These are phyloP conservation scores for Lysandra bellargus DNA, from an alignment of 2,888 invertebrate species.

Conservation along the genomic window DNA sequence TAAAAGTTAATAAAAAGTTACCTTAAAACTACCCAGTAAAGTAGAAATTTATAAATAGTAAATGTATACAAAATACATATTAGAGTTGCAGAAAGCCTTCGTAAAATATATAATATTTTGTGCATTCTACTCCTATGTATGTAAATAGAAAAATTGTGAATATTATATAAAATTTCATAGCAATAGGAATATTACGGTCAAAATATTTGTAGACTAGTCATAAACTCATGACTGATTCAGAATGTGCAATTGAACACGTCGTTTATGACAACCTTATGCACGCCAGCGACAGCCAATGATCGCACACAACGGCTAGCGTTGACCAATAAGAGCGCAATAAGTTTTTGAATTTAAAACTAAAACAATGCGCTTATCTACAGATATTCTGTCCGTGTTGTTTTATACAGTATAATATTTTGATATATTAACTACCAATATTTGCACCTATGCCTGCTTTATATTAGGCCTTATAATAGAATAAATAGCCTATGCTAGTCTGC, in stretches of 20 bases:
- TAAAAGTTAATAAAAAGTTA: background rate
- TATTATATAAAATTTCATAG: conserved; percentile 19
- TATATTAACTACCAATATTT: too few species aligned
- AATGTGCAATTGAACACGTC: background rate
- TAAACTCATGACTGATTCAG: background rate
- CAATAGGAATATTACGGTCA: background rate
- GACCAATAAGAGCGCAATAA: too few species aligned
- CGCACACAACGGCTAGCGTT: too few species aligned
- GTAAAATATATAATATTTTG: conserved; percentile 3
- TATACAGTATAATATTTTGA: too few species aligned
- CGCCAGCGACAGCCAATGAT: background rate
- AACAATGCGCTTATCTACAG: too few species aligned
- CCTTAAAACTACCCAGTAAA: background rate
- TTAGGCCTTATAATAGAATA: too few species aligned
- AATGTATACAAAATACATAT: conserved; percentile 26
- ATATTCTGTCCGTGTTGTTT: too few species aligned
- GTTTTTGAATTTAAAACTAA: too few species aligned
- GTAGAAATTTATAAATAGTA: conserved; percentile 14
- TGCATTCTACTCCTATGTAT: background rate
- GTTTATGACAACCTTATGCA: too few species aligned
- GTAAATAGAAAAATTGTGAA: conserved; percentile 7
- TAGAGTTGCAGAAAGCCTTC: background rate
- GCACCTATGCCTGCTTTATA: too few species aligned
- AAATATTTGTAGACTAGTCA: background rate
- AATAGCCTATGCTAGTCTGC: too few species aligned